Conservation (phyloP, 2,888 invertebrate species). For the Eupithecia inturbata region DNA sequence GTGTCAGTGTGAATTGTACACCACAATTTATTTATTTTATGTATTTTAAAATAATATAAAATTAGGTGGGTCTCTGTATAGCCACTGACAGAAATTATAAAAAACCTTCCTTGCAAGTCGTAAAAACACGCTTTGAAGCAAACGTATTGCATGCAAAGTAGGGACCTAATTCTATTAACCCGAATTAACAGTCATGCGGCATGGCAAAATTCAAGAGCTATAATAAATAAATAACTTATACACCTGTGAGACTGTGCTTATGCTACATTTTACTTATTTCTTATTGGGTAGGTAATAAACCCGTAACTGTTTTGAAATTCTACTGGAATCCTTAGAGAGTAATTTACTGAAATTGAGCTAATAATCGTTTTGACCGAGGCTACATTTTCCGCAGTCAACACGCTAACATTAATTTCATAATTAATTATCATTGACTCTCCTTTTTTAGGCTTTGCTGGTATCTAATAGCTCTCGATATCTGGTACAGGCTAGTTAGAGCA, state of each 20-base stretch:
- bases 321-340: constrained; percentile 13
- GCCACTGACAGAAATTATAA: background rate
- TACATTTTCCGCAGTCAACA: constrained; percentile 6
- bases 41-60: background rate
- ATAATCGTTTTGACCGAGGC: background rate
- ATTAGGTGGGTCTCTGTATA: background rate
- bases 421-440: constrained; percentile 9
- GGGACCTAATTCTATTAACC: background rate
- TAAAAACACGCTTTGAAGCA: background rate
- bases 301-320: constrained; percentile 2
- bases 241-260: constrained; percentile 26
- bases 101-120: background rate
- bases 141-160: constrained; percentile 1
- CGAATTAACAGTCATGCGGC: constrained; percentile 23
- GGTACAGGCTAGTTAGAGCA: constrained; percentile 93
- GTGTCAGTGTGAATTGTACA: background rate
- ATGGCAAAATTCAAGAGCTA: constrained; percentile 18
- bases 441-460: constrained; percentile 49
- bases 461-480: constrained; percentile 89
- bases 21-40: background rate
- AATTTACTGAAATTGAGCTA: constrained; percentile 14
- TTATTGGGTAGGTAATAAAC: background rate
- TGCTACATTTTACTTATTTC: constrained; percentile 19
- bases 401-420: background rate
- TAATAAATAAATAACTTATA: constrained; percentile 23